Conservation (phyloP, 2,888 invertebrate species). For the Sarcophaga subvicina region DNA sequence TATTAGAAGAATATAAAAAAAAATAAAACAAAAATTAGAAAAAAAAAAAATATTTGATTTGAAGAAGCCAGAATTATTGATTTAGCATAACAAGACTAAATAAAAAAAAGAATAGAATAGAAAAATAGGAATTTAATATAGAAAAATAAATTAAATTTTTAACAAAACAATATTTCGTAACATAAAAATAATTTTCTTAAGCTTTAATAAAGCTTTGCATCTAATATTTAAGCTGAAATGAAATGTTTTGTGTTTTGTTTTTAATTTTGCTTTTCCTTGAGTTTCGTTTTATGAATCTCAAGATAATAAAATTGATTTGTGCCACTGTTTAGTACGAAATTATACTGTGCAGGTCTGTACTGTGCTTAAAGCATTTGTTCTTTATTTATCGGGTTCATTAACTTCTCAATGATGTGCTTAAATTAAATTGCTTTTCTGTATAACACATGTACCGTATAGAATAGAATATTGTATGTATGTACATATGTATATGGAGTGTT, state of each 20-base stretch:
- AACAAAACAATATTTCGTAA: neutral
- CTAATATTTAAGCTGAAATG: too few relatives aligned
- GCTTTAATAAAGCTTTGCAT: neutral
- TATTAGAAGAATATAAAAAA: neutral
- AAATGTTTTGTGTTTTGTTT: too few relatives aligned
- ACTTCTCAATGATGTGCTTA: conserved; percentile 2
- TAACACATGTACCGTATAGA: too few relatives aligned
- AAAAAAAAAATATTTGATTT: neutral
- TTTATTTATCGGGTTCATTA: conserved; percentile 26
- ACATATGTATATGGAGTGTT: too few relatives aligned
- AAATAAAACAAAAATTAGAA: neutral
- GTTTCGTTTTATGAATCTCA: neutral
- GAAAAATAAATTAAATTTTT: neutral
- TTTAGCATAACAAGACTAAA: neutral
- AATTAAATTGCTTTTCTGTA: neutral
- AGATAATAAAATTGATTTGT: conserved; percentile 4
- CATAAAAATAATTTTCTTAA: neutral
- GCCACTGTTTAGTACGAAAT: neutral
- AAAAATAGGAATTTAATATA: neutral
- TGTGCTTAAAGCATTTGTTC: neutral
- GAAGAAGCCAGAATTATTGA: conserved; percentile 18
- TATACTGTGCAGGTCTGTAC: neutral
- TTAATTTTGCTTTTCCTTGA: too few relatives aligned
- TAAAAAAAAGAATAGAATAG: neutral
- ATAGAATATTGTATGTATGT: too few relatives aligned